Percentiles rank a stretch among this genome's conserved stretches.
Conservation (phyloP, 1,140 invertebrate species). For the Meloidogyne floridensis region DNA sequence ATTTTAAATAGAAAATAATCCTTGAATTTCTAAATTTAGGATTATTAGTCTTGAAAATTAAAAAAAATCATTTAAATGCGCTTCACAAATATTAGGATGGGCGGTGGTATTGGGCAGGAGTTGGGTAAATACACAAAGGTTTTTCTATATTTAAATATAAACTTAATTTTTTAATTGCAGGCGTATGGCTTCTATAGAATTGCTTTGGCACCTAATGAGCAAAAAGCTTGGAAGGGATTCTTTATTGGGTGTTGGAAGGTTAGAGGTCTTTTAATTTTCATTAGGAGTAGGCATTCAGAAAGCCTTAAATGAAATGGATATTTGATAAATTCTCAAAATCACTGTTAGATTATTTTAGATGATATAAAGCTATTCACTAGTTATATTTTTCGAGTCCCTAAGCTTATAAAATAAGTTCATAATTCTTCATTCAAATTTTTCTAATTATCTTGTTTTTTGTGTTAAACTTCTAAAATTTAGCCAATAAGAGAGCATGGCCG, state of each 20-base stretch:
- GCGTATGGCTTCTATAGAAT: conserved; percentile 13
- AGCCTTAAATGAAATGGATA: too few relatives aligned
- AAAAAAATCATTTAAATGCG: not conserved
- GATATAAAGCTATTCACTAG: too few relatives aligned
- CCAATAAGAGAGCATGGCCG: not conserved
- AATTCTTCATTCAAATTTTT: not conserved
- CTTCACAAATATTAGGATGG: not conserved
- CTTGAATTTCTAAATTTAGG: too few relatives aligned
- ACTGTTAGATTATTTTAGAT: too few relatives aligned
- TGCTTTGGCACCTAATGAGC: conserved; percentile 6
- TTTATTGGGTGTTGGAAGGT: not conserved
- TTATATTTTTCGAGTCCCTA: too few relatives aligned
- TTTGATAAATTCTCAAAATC: too few relatives aligned
- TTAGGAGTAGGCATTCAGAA: not conserved
- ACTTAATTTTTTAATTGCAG: not conserved
- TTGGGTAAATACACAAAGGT: conserved; percentile 8
- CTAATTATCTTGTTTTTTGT: not conserved
- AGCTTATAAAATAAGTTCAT: too few relatives aligned
- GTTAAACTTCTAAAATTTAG: not conserved
- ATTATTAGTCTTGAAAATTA: too few relatives aligned
- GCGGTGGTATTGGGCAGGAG: not conserved
- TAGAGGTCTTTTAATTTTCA: not conserved
- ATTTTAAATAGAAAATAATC: too few relatives aligned
- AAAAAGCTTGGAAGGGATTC: conserved; percentile 8
- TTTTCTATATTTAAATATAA: not conserved